Evolutionary conservation across 2,888 invertebrate genomes (phyloP).

Genomic region (Oscheius sp.): DNA sequence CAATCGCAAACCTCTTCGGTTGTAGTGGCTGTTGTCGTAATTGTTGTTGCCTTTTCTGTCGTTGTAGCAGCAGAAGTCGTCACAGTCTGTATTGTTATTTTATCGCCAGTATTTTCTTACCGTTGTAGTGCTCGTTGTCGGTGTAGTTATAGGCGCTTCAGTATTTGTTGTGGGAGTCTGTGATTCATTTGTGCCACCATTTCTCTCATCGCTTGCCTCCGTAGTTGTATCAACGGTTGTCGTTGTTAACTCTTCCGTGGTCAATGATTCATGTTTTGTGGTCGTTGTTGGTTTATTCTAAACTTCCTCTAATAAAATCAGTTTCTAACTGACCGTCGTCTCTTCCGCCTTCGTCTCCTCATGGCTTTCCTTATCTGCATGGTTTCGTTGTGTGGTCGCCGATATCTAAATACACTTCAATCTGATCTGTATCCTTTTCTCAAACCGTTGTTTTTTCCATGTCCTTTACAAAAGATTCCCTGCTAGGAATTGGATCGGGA

Average conservation of each 20-base stretch:
- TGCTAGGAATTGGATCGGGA: constrained; percentile 48
- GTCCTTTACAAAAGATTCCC: constrained; percentile 48
- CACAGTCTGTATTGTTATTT: not conserved
- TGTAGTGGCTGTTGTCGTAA: constrained; percentile 11
- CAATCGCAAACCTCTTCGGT: not conserved
- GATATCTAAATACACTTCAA: not conserved
- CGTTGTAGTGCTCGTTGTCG: not conserved
- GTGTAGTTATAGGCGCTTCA: not conserved
- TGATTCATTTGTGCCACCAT: not conserved
- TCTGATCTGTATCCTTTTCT: not conserved
- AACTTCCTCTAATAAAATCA: not conserved
- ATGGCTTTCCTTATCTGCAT: constrained; percentile 3
- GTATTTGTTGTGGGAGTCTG: not conserved
- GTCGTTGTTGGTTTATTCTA: not conserved
- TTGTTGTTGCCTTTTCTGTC: not conserved
- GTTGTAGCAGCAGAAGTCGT: not conserved
- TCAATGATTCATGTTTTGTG: constrained; percentile 8
- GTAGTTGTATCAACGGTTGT: constrained; percentile 22
- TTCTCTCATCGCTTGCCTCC: not conserved
- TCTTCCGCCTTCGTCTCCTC: constrained; percentile 6
- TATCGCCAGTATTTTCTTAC: no score
- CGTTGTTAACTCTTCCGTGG: constrained; percentile 29
- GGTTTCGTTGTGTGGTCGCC: not conserved
- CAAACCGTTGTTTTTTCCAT: constrained; percentile 28
- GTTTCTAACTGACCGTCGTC: constrained; percentile 14